Evolutionary conservation across 2,113 vertebrate genomes (phyloP).

Genomic region (Paraplagusia blochii): DNA sequence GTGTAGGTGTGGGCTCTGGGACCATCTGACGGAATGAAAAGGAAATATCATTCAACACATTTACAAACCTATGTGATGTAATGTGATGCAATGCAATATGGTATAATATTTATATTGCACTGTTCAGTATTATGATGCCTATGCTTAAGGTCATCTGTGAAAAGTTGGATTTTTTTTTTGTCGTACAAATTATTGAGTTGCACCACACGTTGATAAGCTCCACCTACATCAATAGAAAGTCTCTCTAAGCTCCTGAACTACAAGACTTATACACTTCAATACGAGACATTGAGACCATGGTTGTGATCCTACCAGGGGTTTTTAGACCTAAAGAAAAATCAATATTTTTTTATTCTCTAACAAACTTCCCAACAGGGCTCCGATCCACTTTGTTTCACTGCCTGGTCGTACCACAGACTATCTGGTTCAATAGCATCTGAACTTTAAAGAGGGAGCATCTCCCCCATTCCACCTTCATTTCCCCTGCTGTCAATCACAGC

Average conservation of each 20-base stretch:
- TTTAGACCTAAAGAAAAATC: slow-evolving; percentile 15
- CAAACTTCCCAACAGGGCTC: slow-evolving; percentile 44
- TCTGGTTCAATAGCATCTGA: slow-evolving; percentile 31
- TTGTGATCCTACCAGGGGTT: slow-evolving; percentile 25
- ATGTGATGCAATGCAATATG: no score
- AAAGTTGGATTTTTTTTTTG: no score
- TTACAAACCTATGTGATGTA: no score
- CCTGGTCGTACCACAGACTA: slow-evolving; percentile 10
- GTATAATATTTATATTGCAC: no score
- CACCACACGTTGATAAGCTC: slow-evolving; percentile 14
- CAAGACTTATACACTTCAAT: slow-evolving; percentile 19
- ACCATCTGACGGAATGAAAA: no score
- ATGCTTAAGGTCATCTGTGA: no score
- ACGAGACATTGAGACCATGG: slow-evolving; percentile 25
- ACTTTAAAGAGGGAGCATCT: slow-evolving; percentile 29
- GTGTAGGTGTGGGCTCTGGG: no score
- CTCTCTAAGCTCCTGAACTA: slow-evolving; percentile 11
- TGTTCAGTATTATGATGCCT: no score
- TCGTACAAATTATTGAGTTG: no score
- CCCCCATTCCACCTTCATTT: neutral
- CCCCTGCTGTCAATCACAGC: slow-evolving; percentile 41
- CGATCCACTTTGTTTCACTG: slow-evolving; percentile 30
- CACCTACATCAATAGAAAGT: slow-evolving; percentile 21
- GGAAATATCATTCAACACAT: no score
- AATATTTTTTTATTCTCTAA: slow-evolving; percentile 10